Percentiles rank a stretch among this genome's conserved stretches.
Evolutionary conservation across 2,888 invertebrate genomes (phyloP).

Genomic region (Hypsopygia costalis): DNA sequence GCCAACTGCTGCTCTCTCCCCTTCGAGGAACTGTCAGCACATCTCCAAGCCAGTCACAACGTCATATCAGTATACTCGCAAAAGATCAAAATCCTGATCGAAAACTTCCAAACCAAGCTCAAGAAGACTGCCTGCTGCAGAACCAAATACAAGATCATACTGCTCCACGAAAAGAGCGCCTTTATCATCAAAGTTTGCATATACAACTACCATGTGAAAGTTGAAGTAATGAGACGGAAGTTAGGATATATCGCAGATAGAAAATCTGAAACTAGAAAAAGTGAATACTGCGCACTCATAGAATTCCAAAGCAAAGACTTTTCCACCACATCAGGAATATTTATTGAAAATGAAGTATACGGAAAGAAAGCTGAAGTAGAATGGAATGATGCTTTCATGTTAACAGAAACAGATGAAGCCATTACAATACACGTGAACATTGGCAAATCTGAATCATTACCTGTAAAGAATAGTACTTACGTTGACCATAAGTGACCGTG

Average conservation of each 20-base stretch:
- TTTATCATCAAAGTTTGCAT: conserved; percentile 75
- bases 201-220: conserved; percentile 70
- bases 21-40: conserved; percentile 64
- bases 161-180: conserved; percentile 69
- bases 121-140: conserved; percentile 72
- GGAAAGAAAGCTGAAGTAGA: conserved; percentile 73
- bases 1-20: conserved; percentile 64
- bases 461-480: background rate
- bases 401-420: conserved; percentile 68
- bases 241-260: conserved; percentile 63
- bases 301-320: conserved; percentile 73
- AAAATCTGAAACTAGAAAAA: conserved; percentile 61
- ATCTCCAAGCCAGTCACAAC: conserved; percentile 62
- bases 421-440: conserved; percentile 74
- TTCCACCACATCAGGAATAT: conserved; percentile 64
- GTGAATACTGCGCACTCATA: conserved; percentile 67
- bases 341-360: conserved; percentile 69
- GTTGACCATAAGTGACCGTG: background rate
- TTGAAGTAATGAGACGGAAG: conserved; percentile 70
- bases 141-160: conserved; percentile 71
- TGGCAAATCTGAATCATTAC: conserved; percentile 48
- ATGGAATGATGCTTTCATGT: conserved; percentile 68
- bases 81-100: conserved; percentile 72
- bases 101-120: conserved; percentile 72
- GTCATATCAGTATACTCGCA: conserved; percentile 73